Percentiles rank a stretch among this genome's conserved stretches.
Evolutionary conservation across 2,888 invertebrate genomes (phyloP).

Genomic region (Horisme vitalbata): DNA sequence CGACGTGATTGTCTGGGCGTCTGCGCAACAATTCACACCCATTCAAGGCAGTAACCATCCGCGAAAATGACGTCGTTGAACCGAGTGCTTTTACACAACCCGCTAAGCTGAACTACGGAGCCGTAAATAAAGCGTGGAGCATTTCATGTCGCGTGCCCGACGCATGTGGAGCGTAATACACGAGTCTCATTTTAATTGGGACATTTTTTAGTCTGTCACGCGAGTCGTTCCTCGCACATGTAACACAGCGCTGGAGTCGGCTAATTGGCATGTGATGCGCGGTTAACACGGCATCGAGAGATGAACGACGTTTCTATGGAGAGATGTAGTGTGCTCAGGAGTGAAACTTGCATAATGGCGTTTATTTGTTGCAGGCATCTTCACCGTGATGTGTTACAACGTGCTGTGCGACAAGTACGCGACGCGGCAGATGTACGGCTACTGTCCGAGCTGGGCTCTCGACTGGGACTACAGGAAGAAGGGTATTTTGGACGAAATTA

Average conservation of each 20-base stretch:
- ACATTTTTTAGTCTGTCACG: constrained; percentile 63
- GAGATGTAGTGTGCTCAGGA: constrained; percentile 31
- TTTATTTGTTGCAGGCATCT: constrained; percentile 86
- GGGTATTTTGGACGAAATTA: constrained; percentile 97
- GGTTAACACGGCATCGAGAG: constrained; percentile 47
- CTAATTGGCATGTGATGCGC: constrained; percentile 57
- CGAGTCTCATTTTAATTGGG: constrained; percentile 61
- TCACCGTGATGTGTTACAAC: constrained; percentile 99
- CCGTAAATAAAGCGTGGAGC: constrained; percentile 10
- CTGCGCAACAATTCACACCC: constrained; percentile 45
- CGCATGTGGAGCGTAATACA: constrained; percentile 57
- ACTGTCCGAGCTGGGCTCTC: constrained; percentile 99
- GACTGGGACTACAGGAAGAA: constrained; percentile 99
- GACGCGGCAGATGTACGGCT: constrained; percentile 99
- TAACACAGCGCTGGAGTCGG: constrained; percentile 46
- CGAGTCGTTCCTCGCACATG: constrained; percentile 43
- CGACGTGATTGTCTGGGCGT: constrained; percentile 42
- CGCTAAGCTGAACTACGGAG: constrained; percentile 4
- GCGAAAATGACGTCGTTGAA: constrained; percentile 41
- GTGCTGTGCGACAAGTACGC: constrained; percentile 99
- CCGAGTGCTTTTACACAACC: constrained; percentile 28
- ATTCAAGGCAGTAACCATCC: constrained; percentile 36
- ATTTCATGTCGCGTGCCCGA: constrained; percentile 58
- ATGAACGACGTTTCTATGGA: constrained; percentile 46
- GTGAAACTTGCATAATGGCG: constrained; percentile 17